Evolutionary conservation across 2,113 vertebrate species (phyloP), one percentile per base, ranked within the genome.

Genomic region (Nannospalax galili): DNA sequence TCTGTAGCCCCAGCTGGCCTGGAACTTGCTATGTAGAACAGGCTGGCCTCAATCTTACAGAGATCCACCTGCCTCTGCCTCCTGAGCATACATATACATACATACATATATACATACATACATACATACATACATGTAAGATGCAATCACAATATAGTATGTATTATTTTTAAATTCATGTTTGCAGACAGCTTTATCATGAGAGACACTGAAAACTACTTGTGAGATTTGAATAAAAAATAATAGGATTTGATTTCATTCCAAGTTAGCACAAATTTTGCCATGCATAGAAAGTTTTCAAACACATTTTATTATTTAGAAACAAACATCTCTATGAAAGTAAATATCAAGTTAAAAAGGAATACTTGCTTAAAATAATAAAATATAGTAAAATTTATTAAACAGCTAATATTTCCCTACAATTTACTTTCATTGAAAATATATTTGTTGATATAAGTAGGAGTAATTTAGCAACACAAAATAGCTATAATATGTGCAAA

Each of bases 291-390:
- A 94, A 87, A 77, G 42, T 89, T 89, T 82, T 37, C 37, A 90
- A 70, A 92, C 58, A 70, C 64, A 74, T 84, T 81, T 92, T 84
- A 64, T 84, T 91, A 77, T 86, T 94, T 89, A 92, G 88, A 78
- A 88, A 96, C 5, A 0, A 94, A 14, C 58, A 88, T 88, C 97
- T 95, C 92, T 92, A 98, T 98, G 97, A 98, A 96, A 97, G 86
- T 82, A 96, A 92, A 24, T 56, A 74, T 37, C 24, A 94, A 94
- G 74, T 93, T 97, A 93, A 97, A 97, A 96, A 90, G 52, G 84
- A 94, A 3, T n/a, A 40, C 14, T 93, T 95, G 56, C 48, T 67
- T 60, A 19, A 88, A 93, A 74, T 73, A 58, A 80, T 85, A 84
- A 85, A 95, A 95, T 86, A 90, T 35, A 90, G 28, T 70, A 90